Evolutionary conservation across 37 sponge, comb jelly and placozoan genomes (phyloP), one percentile per base, ranked within the genome.

Genomic region (Cliona cf. orientalis): DNA sequence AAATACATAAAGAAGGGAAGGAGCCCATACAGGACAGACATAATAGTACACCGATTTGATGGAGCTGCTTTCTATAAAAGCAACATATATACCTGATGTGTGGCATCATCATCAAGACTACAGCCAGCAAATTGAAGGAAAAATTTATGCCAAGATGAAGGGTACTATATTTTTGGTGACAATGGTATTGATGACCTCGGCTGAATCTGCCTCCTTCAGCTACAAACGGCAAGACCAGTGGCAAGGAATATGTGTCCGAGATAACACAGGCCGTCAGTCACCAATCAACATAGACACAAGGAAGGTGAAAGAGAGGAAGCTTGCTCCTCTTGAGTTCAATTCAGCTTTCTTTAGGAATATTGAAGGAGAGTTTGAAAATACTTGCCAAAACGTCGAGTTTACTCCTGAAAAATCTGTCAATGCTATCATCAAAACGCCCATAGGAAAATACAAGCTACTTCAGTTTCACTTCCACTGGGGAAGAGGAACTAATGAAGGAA

Each of bases 401-500:
- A 61, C 21, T 36, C 74, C 74, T 2, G 49, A 46, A 1, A 25
- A 1, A 2, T 0, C 61, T 26, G 0, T 55, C 4, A 11, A 14
- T 21, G 41, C 44, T 21, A 64, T 0, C 3, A 26, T 25, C 39
- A 61, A 2, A 3, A 86, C 65, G 2, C 71, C 65, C 53, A 5
- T 22, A 6, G 87, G 80, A 2, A 79, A 80, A 14, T 86, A 86
- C 31, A 23, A 34, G 0, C 41, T 88, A 1, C 25, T n/a, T 41
- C 89, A 82, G 75, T 87, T 87, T 31, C 87, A 87, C 49, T 46
- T 87, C 29, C 87, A 80, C 76, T 87, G 87, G 87, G 89, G 89
- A 39, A 33, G 43, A 36, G 21, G 37, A 3, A 57, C 28, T 1
- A n/a, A 11, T 1, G 83, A 77, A 33, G 89, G 89, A 1, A 71